These are phyloP conservation scores for Microtus oregoni DNA, from an alignment of 2,113 vertebrate genomes.

Conservation along the genomic window DNA sequence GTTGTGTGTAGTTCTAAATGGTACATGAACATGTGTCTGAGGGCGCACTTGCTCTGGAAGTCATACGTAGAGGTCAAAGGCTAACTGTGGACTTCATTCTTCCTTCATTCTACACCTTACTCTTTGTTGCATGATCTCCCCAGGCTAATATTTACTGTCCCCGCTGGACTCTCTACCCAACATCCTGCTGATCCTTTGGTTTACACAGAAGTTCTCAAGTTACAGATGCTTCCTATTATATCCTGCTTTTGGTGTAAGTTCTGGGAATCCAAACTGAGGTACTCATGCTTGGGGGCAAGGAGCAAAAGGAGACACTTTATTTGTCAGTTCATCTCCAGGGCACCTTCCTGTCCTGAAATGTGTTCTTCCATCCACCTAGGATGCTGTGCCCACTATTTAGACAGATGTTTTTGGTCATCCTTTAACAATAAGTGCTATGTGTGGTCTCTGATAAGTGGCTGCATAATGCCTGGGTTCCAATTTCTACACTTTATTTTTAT, in stretches of 20 bases:
- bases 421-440: not conserved
- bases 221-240: fast-evolving
- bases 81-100: not conserved
- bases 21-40: not conserved
- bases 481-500: not conserved
- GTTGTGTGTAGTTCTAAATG: not conserved
- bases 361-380: not conserved
- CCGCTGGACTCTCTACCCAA: not conserved
- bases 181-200: not conserved
- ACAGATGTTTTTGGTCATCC: not conserved
- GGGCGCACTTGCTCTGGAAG: not conserved
- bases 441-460: not conserved
- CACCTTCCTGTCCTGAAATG: not conserved
- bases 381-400: not conserved
- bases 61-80: not conserved
- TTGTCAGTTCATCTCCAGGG: not conserved
- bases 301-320: not conserved
- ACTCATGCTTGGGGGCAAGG: not conserved
- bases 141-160: not conserved
- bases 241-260: not conserved
- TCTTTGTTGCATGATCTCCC: not conserved
- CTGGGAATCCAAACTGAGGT: not conserved
- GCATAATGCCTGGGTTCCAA: not conserved
- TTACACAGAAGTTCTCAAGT: not conserved
- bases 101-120: not conserved